Base-by-base conservation (phyloP, 2,888 invertebrate genomes). In the Tipula vernalis region DNA sequence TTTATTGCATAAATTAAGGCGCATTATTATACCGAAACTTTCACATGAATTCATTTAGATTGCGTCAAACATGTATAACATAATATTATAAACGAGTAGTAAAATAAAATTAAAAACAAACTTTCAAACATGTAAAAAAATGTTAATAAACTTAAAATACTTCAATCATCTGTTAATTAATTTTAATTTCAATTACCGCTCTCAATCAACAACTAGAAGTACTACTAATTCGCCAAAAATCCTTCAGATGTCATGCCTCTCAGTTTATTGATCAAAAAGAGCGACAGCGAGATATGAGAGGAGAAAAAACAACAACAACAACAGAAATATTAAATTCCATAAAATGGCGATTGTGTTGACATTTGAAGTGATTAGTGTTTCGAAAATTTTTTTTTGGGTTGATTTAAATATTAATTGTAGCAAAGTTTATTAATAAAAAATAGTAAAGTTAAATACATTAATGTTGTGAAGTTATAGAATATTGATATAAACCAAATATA, bases 301-400 rank as follows among this genome's bases (percentile, higher is more conserved):
- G 8, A 2, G 10, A 18, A 71, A 71, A 8, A 71, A 71, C 71
- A 71, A 71, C 71, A 71, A 71, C 71, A n/a, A n/a, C n/a, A n/a
- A 71, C 47, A 39, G 5, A 39, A 8, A 28, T 71, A 2, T 28
- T 8, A 71, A 28, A 71, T 71, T 71, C 28, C 71, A 71, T 71
- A 71, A 71, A 71, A 71, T 71, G 71, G 71, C 71, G 71, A 71
- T 71, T n/a, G 71, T 71, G 71, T 71, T 71, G 71, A 71, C 71
- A 71, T 71, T 71, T 71, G 13, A 71, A 71, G 28, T 71, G 71
- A 18, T 71, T 28, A 71, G 71, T 71, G 71, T 71, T 71, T 71
- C 10, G n/a, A n/a, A n/a, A n/a, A 71, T 3, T 10, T 71, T 71
- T 28, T 71, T 28, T n/a, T n/a, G n/a, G n/a, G n/a, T n/a, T n/a